Base-by-base conservation (phyloP, 2,888 invertebrate genomes). In the Eupithecia inturbata region DNA sequence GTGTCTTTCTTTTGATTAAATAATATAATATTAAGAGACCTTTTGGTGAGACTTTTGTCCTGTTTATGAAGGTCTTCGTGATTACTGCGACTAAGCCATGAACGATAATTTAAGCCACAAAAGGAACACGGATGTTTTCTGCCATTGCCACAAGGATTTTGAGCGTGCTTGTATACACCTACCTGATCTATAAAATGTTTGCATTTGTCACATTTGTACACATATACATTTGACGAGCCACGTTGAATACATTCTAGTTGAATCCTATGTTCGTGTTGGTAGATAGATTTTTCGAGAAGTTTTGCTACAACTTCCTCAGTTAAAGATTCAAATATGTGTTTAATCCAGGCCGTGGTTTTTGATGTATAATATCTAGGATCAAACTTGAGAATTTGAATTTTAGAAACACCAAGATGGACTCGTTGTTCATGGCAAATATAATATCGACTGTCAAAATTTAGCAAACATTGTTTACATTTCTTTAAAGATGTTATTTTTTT, bases 181-280 rank as follows among this genome's bases (percentile, higher is more conserved):
- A 76, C 69, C 14, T 85, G 82, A 66, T 90, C 87, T 73, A 91
- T 79, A 77, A 85, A 87, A 68, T 82, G 80, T 14, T 80, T 74
- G 81, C 92, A 93, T 79, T 82, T 86, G 70, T 82, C 84, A 82
- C 92, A 93, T 83, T 88, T 88, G 77, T 89, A 92, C 22, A 91
- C 76, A 22, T 86, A 87, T 9, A 85, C 76, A 76, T 83, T 72
- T 28, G 80, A 70, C 39, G 81, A 75, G 19, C 92, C 91, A 66
- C 86, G 77, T 81, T 91, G 90, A 74, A 86, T 70, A 64, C 89
- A 77, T 73, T 87, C 80, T 85, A 92, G 83, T 86, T 88, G 89
- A 68, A 92, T 81, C 81, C 88, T 88, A 68, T 85, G 84, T 83
- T 91, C 91, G 77, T 82, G 80, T 81, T 82, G 87, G 74, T 92